Evolutionary conservation across 2,797 vertebrate genomes (phyloP), one percentile per base, ranked within the genome.

Genomic region (Natrix natrix): DNA sequence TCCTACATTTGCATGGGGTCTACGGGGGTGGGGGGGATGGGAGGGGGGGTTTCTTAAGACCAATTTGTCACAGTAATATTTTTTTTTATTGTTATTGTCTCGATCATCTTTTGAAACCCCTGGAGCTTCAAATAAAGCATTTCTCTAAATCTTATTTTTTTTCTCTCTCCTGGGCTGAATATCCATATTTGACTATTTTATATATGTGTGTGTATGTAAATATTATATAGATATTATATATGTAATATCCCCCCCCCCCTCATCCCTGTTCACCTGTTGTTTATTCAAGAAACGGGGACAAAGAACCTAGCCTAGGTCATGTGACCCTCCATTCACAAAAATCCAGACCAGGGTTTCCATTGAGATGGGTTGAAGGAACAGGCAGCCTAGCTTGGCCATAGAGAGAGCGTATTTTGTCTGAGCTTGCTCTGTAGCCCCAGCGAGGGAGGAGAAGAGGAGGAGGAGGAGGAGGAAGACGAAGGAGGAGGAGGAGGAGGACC

Each of bases 261-360:
- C 43, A 5, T 17, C 8, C 43, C 95, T 86, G 83, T 96, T 97
- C 97, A 97, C 97, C 97, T 97, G 97, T 97, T 97, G 96, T 97
- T 96, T 96, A 94, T 92, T 93, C 83, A 95, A 96, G 96, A 95
- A 96, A 96, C 96, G 92, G 94, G 96, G 97, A 97, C 97, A 97
- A 98, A 97, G 97, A 96, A 95, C 93, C 94, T 90, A 95, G 92
- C 92, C 93, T 93, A 91, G 37, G 91, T 97, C 97, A 98, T 94
- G 97, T 98, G 97, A 97, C 95, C 94, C 96, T 96, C 97, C 97
- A 97, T 98, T 98, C 97, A 97, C 97, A 97, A 98, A 98, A 97
- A 97, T 95, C 95, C 96, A 96, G 96, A 95, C 96, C 96, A 96
- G 86, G 93, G 90, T 94, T 94, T 94, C 93, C 93, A 94, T 94